These are phyloP conservation scores for Diuraphis noxia DNA, from an alignment of 1,140 invertebrate genomes.

Conservation along the genomic window DNA sequence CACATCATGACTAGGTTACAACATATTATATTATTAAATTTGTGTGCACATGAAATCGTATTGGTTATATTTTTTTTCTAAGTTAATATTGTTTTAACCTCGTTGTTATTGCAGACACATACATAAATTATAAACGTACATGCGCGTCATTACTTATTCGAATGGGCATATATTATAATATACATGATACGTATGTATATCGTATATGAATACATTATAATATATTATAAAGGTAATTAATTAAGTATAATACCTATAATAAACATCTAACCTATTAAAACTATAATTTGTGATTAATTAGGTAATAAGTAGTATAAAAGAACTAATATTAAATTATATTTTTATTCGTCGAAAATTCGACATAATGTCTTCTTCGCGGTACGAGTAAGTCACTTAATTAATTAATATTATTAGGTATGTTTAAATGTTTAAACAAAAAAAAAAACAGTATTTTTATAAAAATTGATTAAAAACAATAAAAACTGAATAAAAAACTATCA, in stretches of 20 bases:
- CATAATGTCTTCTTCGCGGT: not conserved
- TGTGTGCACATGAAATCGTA: not conserved
- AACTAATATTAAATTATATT: not conserved
- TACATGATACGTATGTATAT: not conserved
- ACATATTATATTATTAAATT: not conserved
- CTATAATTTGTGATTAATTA: not conserved
- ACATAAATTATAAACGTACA: not conserved
- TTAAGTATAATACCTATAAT: not conserved
- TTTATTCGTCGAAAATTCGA: not conserved
- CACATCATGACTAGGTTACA: not conserved
- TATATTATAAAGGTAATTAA: no score
- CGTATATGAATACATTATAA: not conserved
- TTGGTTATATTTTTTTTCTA: not conserved
- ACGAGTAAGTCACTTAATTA: not conserved
- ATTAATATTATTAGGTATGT: no score
- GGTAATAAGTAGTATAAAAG: not conserved
- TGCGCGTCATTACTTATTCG: not conserved
- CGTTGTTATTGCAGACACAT: constrained; percentile 6
- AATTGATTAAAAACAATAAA: not conserved
- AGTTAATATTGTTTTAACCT: constrained; percentile 5
- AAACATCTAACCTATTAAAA: not conserved
- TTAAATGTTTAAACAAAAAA: not conserved
- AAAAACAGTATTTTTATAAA: not conserved
- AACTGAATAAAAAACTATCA: not conserved
- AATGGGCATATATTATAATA: not conserved